Base-by-base conservation (phyloP, 1,140 invertebrate species). In the Aphelenchoides fujianensis region DNA sequence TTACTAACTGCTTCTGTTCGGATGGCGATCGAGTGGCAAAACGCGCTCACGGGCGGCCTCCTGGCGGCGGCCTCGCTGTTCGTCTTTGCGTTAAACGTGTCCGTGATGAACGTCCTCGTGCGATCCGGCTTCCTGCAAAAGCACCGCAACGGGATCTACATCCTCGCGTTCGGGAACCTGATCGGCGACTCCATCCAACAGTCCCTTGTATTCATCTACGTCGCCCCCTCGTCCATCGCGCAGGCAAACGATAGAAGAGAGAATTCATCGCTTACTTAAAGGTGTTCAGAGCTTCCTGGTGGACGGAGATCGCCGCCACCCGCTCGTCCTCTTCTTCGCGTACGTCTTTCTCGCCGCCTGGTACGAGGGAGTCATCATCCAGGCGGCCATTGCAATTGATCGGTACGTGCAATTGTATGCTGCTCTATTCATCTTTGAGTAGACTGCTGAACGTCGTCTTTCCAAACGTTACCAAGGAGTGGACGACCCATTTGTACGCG, bases 361-460 rank as follows among this genome's bases (percentile, higher is more conserved):
- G 57, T 61, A 61, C 57, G 16, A 61, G 57, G 16, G 57, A 16
- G 19, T 61, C 12, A 19, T 61, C 19, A 61, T 53, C 16, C 16
- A 61, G 53, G 57, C 9, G 16, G 12, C 53, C 12, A 61, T 61
- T 16, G 57, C 57, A 16, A 16, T 61, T 53, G 57, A 61, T 19
- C 12, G 57, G 57, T 61, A 19, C 16, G 57, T 12, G 12, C 57
- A 12, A 16, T n/a, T 16, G 12, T 12, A 12, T 61, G 12, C 16
- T 9, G 53, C 37, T 41, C 12, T 12, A 53, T 41, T 16, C n/a
- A 61, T 41, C 53, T 16, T 9, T 12, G 9, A n/a, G 16, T 61
- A 61, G 57, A 61, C 57, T 61, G 12, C 16, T 61, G 16, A 53
- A n/a, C 19, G 57, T 61, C 9, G 19, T 61, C 16, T 61, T n/a